phyloP scores from a whole-genome alignment of 1,140 invertebrate genomes.

The Arctopsyche grandis region DNA sequence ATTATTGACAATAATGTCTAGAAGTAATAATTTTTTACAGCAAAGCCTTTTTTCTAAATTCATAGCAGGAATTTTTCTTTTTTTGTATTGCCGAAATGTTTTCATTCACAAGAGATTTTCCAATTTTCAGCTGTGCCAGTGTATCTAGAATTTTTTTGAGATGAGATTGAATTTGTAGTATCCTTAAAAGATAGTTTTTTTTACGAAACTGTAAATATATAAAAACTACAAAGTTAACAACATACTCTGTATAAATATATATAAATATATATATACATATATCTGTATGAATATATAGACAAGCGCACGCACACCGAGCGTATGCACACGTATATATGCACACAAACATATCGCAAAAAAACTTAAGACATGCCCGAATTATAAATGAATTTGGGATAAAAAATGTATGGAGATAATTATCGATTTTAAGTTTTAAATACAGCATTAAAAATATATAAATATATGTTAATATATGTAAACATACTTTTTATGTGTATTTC shows the following conservation, averaged over 20 bases:
- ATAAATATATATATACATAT: conserved; percentile 1
- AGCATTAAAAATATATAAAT: conserved; percentile 36
- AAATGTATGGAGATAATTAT: conserved; percentile 11
- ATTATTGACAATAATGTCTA: background rate
- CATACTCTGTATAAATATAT: conserved; percentile 29
- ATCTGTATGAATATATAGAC: conserved; percentile 10
- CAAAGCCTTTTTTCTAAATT: conserved; percentile 34
- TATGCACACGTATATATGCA: background rate
- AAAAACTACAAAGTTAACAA: conserved; percentile 14
- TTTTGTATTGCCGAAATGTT: conserved; percentile 43
- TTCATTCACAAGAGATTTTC: conserved; percentile 23
- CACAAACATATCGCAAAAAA: conserved; percentile 33
- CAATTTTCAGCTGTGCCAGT: conserved; percentile 46
- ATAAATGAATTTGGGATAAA: conserved; percentile 47
- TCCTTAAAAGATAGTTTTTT: conserved; percentile 33
- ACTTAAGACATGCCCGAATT: conserved; percentile 40
- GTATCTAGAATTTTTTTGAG: conserved; percentile 43
- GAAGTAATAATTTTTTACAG: conserved; percentile 30
- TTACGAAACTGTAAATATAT: conserved; percentile 18
- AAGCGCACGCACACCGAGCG: background rate
- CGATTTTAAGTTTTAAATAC: background rate
- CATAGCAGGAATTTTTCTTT: conserved; percentile 45
- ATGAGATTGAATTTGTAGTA: conserved; percentile 47
- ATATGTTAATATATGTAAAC: conserved; percentile 33
- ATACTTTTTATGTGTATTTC: conserved; percentile 35